These are phyloP conservation scores for Halesus radiatus DNA, from an alignment of 1,140 invertebrate genomes.

Conservation along the genomic window DNA sequence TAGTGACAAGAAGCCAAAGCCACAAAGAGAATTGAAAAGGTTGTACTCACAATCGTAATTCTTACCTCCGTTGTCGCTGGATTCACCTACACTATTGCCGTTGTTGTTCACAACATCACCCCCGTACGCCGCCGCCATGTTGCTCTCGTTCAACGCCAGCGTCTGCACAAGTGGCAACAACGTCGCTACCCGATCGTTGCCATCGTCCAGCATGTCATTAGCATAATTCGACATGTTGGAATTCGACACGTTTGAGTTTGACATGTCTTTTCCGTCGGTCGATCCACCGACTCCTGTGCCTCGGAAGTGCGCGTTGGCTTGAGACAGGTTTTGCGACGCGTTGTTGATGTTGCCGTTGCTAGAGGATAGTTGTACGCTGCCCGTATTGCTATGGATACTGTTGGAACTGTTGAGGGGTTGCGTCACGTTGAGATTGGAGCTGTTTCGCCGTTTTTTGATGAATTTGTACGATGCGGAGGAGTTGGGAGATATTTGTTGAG, in stretches of 20 bases:
- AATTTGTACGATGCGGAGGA: constrained; percentile 52
- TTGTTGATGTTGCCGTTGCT: constrained; percentile 40
- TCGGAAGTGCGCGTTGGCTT: constrained; percentile 29
- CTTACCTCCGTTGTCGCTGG: constrained; percentile 54
- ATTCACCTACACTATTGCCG: constrained; percentile 52
- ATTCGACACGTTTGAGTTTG: too few relatives aligned
- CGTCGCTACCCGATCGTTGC: background rate
- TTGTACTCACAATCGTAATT: constrained; percentile 33
- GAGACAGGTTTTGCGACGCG: constrained; percentile 25
- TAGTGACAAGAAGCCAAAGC: too few relatives aligned
- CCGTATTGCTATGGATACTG: constrained; percentile 38
- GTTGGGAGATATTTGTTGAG: constrained; percentile 49
- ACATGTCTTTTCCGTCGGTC: constrained; percentile 5
- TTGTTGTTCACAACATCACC: constrained; percentile 37
- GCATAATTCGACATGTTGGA: constrained; percentile 28
- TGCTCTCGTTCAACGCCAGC: constrained; percentile 52
- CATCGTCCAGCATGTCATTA: constrained; percentile 35
- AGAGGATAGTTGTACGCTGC: constrained; percentile 9
- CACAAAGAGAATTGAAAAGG: background rate
- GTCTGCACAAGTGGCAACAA: constrained; percentile 46
- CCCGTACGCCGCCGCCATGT: constrained; percentile 53
- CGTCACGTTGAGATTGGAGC: constrained; percentile 48
- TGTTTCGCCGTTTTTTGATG: constrained; percentile 52
- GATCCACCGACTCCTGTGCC: constrained; percentile 49
- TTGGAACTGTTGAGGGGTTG: constrained; percentile 43